Conservation (phyloP, 2,888 invertebrate species). For the Eilema caniola region DNA sequence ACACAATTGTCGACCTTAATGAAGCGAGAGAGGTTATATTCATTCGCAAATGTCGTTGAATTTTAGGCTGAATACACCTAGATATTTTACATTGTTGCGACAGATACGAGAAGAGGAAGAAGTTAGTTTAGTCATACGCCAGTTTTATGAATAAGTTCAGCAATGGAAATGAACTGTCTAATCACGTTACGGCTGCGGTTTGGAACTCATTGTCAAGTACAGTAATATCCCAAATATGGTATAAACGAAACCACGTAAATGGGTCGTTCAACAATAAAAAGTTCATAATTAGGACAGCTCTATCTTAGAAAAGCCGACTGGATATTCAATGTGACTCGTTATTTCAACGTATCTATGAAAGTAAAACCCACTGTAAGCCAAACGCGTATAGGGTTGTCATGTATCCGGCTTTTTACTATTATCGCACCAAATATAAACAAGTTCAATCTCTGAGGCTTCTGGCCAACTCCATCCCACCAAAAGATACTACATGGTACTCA, state of each 20-base stretch:
- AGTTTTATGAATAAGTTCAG: too few species aligned
- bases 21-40: too few species aligned
- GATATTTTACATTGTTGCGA: too few species aligned
- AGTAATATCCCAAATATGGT: background rate
- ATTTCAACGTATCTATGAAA: background rate
- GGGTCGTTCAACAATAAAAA: background rate
- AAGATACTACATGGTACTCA: background rate
- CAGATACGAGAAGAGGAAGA: too few species aligned
- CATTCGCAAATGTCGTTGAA: too few species aligned
- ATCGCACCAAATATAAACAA: background rate
- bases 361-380: background rate
- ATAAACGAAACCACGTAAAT: background rate
- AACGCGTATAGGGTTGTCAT: background rate
- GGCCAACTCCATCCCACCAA: background rate
- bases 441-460: background rate
- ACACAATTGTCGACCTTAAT: too few species aligned
- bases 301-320: background rate
- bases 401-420: too few species aligned
- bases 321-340: background rate
- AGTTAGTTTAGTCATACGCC: too few species aligned
- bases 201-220: too few species aligned
- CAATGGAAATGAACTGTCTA: too few species aligned
- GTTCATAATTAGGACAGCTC: background rate
- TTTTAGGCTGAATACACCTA: too few species aligned
- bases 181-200: too few species aligned